Evolutionary conservation across 2,888 invertebrate species (phyloP).

Genomic region (Beris morrisii): DNA sequence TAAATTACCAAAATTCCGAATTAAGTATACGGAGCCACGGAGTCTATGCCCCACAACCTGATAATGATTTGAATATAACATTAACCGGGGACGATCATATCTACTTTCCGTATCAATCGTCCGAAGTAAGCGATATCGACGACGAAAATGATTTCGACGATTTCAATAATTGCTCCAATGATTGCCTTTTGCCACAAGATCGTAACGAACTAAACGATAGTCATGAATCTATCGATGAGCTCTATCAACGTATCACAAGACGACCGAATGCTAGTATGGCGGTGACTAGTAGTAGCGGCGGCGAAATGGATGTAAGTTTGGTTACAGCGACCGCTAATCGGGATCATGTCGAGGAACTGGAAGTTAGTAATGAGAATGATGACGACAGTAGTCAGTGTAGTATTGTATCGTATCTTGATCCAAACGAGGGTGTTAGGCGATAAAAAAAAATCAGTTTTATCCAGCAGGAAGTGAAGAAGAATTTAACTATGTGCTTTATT

Average conservation of each 20-base stretch:
- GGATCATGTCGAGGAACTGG: conserved; percentile 34
- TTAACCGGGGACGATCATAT: conserved; percentile 53
- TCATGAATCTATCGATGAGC: conserved; percentile 62
- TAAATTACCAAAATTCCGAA: conserved; percentile 68
- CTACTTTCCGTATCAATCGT: conserved; percentile 53
- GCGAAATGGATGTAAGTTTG: conserved; percentile 35
- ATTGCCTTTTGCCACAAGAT: conserved; percentile 38
- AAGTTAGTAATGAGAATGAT: conserved; percentile 45
- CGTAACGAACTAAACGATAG: conserved; percentile 40
- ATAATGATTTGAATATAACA: conserved; percentile 58
- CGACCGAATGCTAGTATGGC: conserved; percentile 38
- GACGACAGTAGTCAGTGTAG: conserved; percentile 56
- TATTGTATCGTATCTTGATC: conserved; percentile 55
- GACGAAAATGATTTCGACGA: conserved; percentile 33
- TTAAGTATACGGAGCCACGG: conserved; percentile 67
- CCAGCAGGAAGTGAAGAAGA: not conserved
- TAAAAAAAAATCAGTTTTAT: not conserved
- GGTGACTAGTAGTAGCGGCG: conserved; percentile 34
- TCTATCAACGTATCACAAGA: conserved; percentile 67
- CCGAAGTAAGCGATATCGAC: conserved; percentile 55
- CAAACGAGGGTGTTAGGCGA: conserved; percentile 41
- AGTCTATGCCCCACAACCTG: conserved; percentile 64
- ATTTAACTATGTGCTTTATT: not conserved
- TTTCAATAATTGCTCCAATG: conserved; percentile 44
- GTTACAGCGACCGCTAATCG: conserved; percentile 12